phyloP scores from a whole-genome alignment of 2,888 invertebrate genomes.

The Ganaspis brasiliensis region DNA sequence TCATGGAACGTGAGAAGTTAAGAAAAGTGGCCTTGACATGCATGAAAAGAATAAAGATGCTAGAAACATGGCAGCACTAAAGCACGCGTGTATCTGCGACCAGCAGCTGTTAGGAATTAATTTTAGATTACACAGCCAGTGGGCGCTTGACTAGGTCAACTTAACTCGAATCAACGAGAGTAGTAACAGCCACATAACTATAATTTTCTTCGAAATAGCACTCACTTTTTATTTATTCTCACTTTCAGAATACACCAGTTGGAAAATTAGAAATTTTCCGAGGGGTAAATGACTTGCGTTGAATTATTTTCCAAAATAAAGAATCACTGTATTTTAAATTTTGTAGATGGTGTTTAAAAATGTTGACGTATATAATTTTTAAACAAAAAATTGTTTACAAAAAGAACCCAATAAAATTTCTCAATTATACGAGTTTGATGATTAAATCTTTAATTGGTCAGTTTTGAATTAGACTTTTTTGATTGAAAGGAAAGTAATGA shows the following conservation, averaged over 20 bases:
- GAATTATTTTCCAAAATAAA: too few relatives aligned
- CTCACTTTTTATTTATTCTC: constrained; percentile 27
- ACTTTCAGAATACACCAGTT: constrained; percentile 36
- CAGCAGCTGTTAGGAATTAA: constrained; percentile 78
- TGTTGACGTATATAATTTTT: too few relatives aligned
- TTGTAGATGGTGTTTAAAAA: too few relatives aligned
- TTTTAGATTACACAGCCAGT: constrained; percentile 77
- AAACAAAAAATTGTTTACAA: too few relatives aligned
- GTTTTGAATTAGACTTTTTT: neutral
- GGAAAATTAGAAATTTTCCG: neutral
- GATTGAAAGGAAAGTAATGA: too few relatives aligned
- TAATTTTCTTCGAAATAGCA: constrained; percentile 43
- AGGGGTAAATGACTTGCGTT: neutral
- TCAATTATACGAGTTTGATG: too few relatives aligned
- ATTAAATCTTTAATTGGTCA: too few relatives aligned
- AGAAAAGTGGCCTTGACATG: constrained; percentile 64
- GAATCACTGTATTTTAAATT: too few relatives aligned
- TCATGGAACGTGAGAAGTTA: constrained; percentile 57
- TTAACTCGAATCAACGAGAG: constrained; percentile 66
- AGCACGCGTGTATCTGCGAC: constrained; percentile 51
- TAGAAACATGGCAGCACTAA: constrained; percentile 54
- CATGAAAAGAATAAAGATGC: constrained; percentile 61
- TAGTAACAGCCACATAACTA: constrained; percentile 44
- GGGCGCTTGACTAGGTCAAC: constrained; percentile 73
- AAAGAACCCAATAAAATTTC: too few relatives aligned